Evolutionary conservation across 2,797 vertebrate genomes (phyloP), one percentile per base, ranked within the genome.

Genomic region (Leuciscus waleckii): DNA sequence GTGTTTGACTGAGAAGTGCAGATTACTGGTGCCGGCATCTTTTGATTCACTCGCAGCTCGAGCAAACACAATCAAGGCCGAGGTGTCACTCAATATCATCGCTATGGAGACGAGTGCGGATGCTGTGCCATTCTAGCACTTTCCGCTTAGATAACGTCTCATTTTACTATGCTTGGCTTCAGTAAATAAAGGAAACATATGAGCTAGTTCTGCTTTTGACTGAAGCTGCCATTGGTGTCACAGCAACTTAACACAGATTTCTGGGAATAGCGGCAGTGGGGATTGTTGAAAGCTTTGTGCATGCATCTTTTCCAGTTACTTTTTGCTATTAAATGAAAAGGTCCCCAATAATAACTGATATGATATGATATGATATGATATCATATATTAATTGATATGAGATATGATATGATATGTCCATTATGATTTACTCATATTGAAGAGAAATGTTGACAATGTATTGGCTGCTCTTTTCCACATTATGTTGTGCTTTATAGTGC

Each of bases 1-100:
- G 61, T 29, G 61, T 63, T 23, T 70, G 67, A 71, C 79, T 29
- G 68, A 71, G 68, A 43, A 81, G 67, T 23, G 14, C 13, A 81
- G 80, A 81, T 81, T 58, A 43, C 61, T 17, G 26, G 23, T 13
- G 61, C 13, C 26, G n/a, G 13, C 14, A 65, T 63, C 74, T 69
- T 84, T 58, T 84, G 74, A 78, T 84, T 69, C 46, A n/a, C 63
- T 83, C 23, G 23, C 71, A 39, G 58, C 41, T 75, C 14, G 14
- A 2, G 19, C 61, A 84, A 84, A 84, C 74, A 84, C 43, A 69
- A 78, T 77, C 74, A 69, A 84, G 82, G 74, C 63, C 35, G 46
- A 84, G 63, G 23, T 69, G 74, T 46, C 82, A 84, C 74, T 78
- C 61, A 70, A 68, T 58, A 70, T 68, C 74, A 78, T 77, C 7